Evolutionary conservation across 2,888 invertebrate genomes (phyloP).

Genomic region (Agonopterix arenella): DNA sequence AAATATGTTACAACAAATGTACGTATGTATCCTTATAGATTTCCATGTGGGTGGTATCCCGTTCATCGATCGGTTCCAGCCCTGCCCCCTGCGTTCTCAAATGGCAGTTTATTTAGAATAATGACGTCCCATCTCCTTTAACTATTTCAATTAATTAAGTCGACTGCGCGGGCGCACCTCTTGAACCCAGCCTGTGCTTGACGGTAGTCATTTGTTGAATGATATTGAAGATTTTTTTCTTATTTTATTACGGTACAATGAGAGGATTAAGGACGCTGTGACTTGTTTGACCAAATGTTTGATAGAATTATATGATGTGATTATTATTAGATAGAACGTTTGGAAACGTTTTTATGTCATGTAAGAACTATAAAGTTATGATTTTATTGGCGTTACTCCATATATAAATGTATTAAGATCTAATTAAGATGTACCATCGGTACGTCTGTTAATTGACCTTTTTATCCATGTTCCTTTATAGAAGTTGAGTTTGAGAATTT

Average conservation of each 20-base stretch:
- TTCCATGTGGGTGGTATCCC: conserved; percentile 28
- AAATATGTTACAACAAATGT: too few species aligned
- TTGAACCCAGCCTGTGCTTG: conserved; percentile 15
- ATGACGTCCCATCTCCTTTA: conserved; percentile 51
- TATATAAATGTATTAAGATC: too few species aligned
- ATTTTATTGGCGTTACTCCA: too few species aligned
- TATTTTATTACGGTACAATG: conserved; percentile 6
- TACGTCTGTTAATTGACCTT: too few species aligned
- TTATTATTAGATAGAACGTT: too few species aligned
- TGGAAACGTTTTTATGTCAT: too few species aligned
- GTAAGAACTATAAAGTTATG: too few species aligned
- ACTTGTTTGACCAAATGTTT: not conserved
- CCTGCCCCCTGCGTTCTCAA: conserved; percentile 25
- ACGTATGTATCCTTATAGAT: too few species aligned
- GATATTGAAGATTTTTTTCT: conserved; percentile 29
- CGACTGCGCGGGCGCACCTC: conserved; percentile 2
- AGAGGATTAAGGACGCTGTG: not conserved
- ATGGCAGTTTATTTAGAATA: conserved; percentile 46
- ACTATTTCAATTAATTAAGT: conserved; percentile 61
- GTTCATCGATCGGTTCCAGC: not conserved
- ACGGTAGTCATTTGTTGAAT: conserved; percentile 55
- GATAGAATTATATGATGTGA: too few species aligned
- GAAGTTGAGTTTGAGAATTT: too few species aligned
- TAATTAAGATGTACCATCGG: too few species aligned
- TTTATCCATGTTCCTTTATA: too few species aligned